Conservation (phyloP, 2,797 vertebrate genomes). For the Clarias fuscus region DNA sequence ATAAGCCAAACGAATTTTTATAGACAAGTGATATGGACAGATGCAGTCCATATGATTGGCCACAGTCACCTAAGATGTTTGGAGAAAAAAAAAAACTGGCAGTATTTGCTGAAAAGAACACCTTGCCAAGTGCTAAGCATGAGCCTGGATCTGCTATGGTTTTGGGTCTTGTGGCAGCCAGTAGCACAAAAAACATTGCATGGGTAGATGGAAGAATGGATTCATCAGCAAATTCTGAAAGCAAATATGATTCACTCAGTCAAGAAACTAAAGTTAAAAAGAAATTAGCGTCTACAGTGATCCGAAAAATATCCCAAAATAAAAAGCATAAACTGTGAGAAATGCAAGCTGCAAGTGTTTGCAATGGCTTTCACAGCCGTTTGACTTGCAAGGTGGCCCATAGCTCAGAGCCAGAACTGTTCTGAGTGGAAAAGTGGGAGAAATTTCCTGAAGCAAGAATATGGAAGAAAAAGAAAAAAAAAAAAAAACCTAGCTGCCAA, state of each 20-base stretch:
- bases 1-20: background rate
- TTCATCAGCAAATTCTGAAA: background rate
- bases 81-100: background rate
- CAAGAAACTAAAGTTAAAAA: background rate
- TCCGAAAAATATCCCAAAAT: background rate
- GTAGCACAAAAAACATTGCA: background rate
- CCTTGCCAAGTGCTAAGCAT: background rate
- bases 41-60: background rate
- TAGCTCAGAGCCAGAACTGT: background rate
- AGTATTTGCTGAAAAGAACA: background rate
- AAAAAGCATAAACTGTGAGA: background rate
- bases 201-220: background rate
- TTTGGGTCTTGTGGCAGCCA: background rate
- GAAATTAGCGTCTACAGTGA: background rate
- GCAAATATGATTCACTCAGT: background rate
- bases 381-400: slow-evolving; percentile 4
- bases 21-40: background rate
- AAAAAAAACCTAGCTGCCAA: background rate
- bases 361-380: background rate
- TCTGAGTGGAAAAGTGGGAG: background rate
- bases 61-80: background rate
- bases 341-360: background rate
- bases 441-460: background rate
- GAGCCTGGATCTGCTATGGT: background rate
- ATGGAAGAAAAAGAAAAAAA: background rate